These are phyloP conservation scores for Tortricodes alternella DNA, from an alignment of 2,888 invertebrate genomes.

Conservation along the genomic window DNA sequence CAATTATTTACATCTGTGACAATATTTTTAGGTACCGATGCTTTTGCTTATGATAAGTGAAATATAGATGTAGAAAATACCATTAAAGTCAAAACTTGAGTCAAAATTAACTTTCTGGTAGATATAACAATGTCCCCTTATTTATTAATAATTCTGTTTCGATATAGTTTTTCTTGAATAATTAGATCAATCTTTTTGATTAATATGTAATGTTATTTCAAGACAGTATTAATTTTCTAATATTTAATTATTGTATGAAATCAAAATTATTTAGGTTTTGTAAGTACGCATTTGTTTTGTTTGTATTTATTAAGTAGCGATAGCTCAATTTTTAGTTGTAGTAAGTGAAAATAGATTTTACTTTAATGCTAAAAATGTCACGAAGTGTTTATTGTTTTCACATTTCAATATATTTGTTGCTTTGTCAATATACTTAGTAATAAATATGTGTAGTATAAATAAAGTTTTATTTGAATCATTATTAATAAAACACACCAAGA, in stretches of 20 bases:
- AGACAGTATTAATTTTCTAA: neutral
- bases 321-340: neutral
- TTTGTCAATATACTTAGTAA: neutral
- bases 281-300: neutral
- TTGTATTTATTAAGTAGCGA: neutral
- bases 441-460: neutral
- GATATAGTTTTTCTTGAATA: neutral
- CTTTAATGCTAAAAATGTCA: neutral
- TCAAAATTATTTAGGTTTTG: neutral
- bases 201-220: neutral
- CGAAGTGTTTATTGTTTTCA: neutral
- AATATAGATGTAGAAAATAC: neutral
- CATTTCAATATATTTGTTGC: neutral
- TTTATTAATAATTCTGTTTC: neutral
- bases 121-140: neutral
- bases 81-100: neutral
- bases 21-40: no score
- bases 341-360: neutral
- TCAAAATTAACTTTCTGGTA: neutral
- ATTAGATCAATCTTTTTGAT: neutral
- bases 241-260: neutral
- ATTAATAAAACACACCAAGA: no score
- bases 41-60: neutral
- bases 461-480: neutral
- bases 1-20: no score